Base-by-base conservation (phyloP, 2,888 invertebrate species). In the Eupithecia vulgata region DNA sequence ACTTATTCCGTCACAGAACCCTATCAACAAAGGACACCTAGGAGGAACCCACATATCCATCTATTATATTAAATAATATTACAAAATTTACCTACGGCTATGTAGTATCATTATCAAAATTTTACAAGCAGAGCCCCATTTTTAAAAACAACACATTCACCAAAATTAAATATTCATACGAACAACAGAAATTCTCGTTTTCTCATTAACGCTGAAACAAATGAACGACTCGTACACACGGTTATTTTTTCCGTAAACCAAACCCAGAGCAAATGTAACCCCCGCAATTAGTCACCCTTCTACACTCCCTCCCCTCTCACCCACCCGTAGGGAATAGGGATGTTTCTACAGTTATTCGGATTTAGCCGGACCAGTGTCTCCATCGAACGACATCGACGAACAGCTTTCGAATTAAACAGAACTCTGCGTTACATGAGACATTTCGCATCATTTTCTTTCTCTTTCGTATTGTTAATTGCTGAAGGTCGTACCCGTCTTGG, bases 261-360 rank as follows among this genome's bases (percentile, higher is more conserved):
- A 74, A 76, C 72, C 72, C 73, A 67, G 57, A 71, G 75, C 62
- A 72, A 68, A 73, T 75, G 72, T 72, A 67, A 76, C 72, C 74
- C 74, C 68, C 72, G 77, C 76, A 78, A 80, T 79, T 80, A 78
- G 82, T 81, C 82, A 82, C 81, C 80, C 81, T 79, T 52, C 78
- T 78, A 77, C 70, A 57, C 65, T 59, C 70, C 71, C 72, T 59
- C 69, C 70, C 30, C 30, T 30, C 30, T 64, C 70, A 67, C 72
- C 67, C 72, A 65, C 65, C 59, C 40, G 37, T 7, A 30, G 59
- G 52, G 64, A 65, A 40, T 70, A 75, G 72, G 67, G 67, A 13
- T 70, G 72, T 65, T 12, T 35, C n/a, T 42, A n/a, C 21, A n/a
- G 37, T 10, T 64, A n/a, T 17, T 37, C 8, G 65, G n/a, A 35